Evolutionary conservation across 37 sponge, comb jelly and placozoan genomes (phyloP).

Genomic region (Mnemiopsis leidyi): DNA sequence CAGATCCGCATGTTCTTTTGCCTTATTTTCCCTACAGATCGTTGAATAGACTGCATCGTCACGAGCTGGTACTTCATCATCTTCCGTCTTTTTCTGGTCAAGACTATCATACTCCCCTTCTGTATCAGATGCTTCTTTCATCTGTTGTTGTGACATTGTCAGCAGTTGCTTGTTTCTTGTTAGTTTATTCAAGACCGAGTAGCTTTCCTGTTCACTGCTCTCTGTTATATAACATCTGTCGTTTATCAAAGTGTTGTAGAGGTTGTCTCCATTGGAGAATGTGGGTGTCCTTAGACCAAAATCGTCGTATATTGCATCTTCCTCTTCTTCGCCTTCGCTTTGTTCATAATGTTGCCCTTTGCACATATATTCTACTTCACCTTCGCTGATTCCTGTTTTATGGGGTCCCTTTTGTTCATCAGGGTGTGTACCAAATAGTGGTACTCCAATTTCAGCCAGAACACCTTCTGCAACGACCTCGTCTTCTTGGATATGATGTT

Average conservation of each 20-base stretch:
- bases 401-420: background rate
- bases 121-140: background rate
- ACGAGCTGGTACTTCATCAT: background rate
- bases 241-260: background rate
- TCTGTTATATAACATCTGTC: too few species aligned
- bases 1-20: background rate
- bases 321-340: background rate
- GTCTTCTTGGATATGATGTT: background rate
- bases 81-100: background rate
- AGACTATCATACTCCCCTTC: background rate
- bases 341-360: too few species aligned
- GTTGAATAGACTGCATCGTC: background rate
- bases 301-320: background rate
- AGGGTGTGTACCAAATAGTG: too few species aligned
- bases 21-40: background rate
- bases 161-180: too few species aligned
- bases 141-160: too few species aligned
- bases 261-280: background rate
- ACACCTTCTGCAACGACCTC: background rate
- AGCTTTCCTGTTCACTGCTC: too few species aligned
- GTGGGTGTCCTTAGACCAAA: background rate
- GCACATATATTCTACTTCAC: background rate
- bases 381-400: background rate
- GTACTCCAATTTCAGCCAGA: too few species aligned
- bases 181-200: too few species aligned